Base-by-base conservation (phyloP, 2,113 vertebrate species). In the Lonchura striata region DNA sequence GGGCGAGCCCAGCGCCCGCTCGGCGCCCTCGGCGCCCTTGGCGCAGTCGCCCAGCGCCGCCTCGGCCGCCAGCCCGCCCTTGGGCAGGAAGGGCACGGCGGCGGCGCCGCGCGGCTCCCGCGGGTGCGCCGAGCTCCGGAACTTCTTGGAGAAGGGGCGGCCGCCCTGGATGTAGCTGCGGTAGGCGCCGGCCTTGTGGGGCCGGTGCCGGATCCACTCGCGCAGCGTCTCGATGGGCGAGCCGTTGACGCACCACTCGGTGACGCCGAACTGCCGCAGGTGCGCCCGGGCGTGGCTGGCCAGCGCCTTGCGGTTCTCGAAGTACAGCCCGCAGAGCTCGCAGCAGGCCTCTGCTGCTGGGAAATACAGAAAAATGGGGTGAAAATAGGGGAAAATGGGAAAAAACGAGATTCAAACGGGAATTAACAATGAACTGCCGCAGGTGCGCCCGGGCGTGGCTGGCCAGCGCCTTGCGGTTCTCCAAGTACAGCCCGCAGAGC, bases 191-290 rank as follows among this genome's bases (percentile, higher is more conserved):
- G 99, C 97, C 94, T 99, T 99, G 78, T 99, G 99, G 2, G 99
- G 99, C 14, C 98, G 97, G 95, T 99, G 99, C 60, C 98, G 99
- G 96, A 99, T 99, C 99, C 99, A 99, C 64, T 99, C 99, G n/a
- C 99, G 98, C 35, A 99, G 98, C 1, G 99, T 99, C 98, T 99
- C 99, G 11, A 99, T 99, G n/a, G 99, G 99, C 1, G 99, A 99
- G 23, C 99, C 99, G 15, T 99, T 99, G 9, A 99, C 99, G 19
- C 99, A 99, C 99, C 99, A 99, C 82, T 99, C 99, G 0, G 99
- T 99, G 97, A 99, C 99, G 0, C 99, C 99, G 14, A 99, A 99
- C 90, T 99, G 99, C n/a, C 99, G 96, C 74, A 99, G 98, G 93
- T 99, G 99, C 0, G 99, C 99, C 20, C 99, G 98, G 1, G 99